Conservation (phyloP, 2,113 vertebrate species). For the Mobula birostris region DNA sequence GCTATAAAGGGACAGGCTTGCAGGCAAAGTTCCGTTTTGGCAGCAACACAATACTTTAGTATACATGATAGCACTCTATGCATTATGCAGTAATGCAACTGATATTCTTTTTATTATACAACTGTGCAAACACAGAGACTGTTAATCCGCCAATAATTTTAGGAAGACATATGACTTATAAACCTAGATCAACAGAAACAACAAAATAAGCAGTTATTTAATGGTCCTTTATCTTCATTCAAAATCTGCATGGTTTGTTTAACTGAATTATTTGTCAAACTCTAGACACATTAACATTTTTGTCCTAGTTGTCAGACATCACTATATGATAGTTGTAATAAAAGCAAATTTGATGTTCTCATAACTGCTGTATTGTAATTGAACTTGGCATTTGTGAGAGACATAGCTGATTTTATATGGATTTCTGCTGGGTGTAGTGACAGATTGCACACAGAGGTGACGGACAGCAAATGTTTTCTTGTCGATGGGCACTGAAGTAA, state of each 20-base stretch:
- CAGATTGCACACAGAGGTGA: background rate
- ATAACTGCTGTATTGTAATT: background rate
- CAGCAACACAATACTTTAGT: background rate
- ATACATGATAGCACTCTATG: background rate
- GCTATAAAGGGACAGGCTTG: background rate
- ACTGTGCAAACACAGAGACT: background rate
- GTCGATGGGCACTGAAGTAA: background rate
- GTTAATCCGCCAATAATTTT: slow-evolving; percentile 4
- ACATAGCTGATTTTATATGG: background rate
- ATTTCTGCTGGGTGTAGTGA: background rate
- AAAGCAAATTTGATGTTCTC: background rate
- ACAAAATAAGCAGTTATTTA: slow-evolving; percentile 6
- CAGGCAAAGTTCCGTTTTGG: background rate
- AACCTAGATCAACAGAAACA: background rate
- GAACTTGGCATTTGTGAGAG: background rate
- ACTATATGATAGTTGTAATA: background rate
- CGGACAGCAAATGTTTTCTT: background rate
- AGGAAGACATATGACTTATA: background rate
- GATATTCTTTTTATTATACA: slow-evolving; percentile 6
- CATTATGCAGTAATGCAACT: background rate
- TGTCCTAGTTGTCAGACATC: background rate
- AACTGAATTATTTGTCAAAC: background rate
- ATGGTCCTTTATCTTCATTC: background rate
- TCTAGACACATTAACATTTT: background rate
- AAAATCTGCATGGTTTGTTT: background rate